These are phyloP conservation scores for Cheilosia pagana DNA, from an alignment of 2,888 invertebrate genomes.

Conservation along the genomic window DNA sequence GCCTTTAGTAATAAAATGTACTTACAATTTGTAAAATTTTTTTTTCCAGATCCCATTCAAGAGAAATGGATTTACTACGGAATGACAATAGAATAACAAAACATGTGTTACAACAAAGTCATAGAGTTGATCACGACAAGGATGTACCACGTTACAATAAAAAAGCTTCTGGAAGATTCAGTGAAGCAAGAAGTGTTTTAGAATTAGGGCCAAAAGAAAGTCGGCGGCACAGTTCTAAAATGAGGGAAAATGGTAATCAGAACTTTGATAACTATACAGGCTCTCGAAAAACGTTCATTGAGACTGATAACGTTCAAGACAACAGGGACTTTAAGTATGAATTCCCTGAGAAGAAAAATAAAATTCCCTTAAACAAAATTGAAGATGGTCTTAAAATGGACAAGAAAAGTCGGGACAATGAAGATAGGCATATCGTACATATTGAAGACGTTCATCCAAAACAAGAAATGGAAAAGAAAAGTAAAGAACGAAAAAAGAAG, in stretches of 20 bases:
- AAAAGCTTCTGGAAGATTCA: conserved; percentile 42
- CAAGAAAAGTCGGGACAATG: conserved; percentile 80
- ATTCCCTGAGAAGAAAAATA: conserved; percentile 81
- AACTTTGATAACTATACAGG: conserved; percentile 49
- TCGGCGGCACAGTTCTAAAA: conserved; percentile 59
- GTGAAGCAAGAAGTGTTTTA: conserved; percentile 56
- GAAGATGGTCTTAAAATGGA: conserved; percentile 79
- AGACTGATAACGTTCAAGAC: conserved; percentile 83
- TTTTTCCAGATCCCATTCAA: conserved; percentile 56
- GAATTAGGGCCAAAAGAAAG: conserved; percentile 62
- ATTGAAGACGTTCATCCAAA: conserved; percentile 82
- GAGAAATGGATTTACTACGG: conserved; percentile 49
- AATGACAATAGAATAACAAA: conserved; percentile 50
- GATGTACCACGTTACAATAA: conserved; percentile 51
- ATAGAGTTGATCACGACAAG: conserved; percentile 78
- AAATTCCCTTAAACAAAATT: conserved; percentile 17
- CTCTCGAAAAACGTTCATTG: conserved; percentile 50
- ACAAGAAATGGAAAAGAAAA: conserved; percentile 83
- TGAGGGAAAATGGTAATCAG: conserved; percentile 58
- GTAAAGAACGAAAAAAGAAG: conserved; percentile 86
- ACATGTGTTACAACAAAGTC: conserved; percentile 79
- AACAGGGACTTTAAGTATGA: conserved; percentile 84
- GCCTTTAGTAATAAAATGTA: no score
- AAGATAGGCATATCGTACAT: conserved; percentile 77
- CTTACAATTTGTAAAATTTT: background rate